These are phyloP conservation scores for Rattus rattus DNA, from an alignment of 2,113 vertebrate species.

Conservation along the genomic window DNA sequence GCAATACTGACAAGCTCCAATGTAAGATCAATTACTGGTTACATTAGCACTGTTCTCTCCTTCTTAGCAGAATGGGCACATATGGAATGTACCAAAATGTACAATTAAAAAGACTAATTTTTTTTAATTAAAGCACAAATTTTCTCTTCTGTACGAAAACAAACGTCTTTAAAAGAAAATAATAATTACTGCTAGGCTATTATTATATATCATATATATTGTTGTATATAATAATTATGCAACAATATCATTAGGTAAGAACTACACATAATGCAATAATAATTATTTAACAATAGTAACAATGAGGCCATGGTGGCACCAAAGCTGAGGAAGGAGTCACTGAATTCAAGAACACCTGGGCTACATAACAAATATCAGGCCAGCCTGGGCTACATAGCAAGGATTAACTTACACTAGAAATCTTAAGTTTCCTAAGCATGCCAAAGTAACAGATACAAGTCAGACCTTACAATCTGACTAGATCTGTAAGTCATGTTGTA, in stretches of 20 bases:
- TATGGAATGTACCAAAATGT: conserved; percentile 48
- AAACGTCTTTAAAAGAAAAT: background rate
- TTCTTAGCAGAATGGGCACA: background rate
- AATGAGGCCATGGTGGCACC: background rate
- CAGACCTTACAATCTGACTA: background rate
- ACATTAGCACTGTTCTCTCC: conserved; percentile 52
- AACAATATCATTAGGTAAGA: background rate
- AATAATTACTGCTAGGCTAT: background rate
- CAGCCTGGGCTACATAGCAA: background rate
- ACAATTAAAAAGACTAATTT: conserved; percentile 18
- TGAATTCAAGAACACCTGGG: background rate
- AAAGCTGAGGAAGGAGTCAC: background rate
- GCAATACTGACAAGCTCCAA: conserved; percentile 51
- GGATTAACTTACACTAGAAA: background rate
- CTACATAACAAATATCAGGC: background rate
- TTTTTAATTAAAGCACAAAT: conserved; percentile 9
- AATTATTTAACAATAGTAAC: background rate
- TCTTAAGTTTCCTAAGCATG: conserved; percentile 46
- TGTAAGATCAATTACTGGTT: conserved; percentile 65
- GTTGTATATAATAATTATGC: background rate
- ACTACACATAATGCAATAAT: background rate
- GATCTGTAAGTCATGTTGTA: background rate
- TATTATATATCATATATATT: background rate
- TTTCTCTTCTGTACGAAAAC: conserved; percentile 17
- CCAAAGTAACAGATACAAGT: background rate